Conservation (phyloP, 2,113 vertebrate genomes). For the Myotis lucifugus region DNA sequence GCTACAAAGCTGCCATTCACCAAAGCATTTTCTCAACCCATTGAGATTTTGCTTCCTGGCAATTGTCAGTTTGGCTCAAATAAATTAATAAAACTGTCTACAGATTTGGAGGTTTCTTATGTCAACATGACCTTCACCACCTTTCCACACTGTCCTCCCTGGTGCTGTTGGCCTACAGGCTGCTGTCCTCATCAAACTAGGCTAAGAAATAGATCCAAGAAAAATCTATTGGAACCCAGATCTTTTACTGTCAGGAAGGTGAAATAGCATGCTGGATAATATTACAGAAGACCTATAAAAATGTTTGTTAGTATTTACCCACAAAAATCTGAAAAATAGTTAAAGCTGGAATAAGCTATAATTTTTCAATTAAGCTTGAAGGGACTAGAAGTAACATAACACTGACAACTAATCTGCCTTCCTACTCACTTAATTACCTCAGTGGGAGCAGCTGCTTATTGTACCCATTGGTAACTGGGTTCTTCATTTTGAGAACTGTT, state of each 20-base stretch:
- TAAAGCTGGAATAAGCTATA: not conserved
- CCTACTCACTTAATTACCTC: not conserved
- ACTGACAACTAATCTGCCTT: not conserved
- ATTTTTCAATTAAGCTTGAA: not conserved
- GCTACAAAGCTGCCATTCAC: not conserved
- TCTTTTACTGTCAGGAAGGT: not conserved
- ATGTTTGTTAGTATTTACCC: not conserved
- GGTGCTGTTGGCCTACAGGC: not conserved
- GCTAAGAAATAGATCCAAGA: not conserved
- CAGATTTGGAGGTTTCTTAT: not conserved
- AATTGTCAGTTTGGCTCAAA: not conserved
- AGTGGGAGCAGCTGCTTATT: not conserved
- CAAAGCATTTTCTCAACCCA: not conserved
- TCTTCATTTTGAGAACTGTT: not conserved
- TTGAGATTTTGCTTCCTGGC: not conserved
- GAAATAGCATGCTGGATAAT: not conserved
- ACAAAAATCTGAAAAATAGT: not conserved
- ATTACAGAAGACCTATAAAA: not conserved
- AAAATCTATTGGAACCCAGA: not conserved
- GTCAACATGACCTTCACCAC: not conserved
- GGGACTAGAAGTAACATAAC: not conserved
- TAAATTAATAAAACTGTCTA: not conserved
- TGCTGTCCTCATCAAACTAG: not conserved
- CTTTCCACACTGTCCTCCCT: not conserved
- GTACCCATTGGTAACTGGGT: not conserved